Base-by-base conservation (phyloP, 2,113 vertebrate species). In the Catagonus wagneri region DNA sequence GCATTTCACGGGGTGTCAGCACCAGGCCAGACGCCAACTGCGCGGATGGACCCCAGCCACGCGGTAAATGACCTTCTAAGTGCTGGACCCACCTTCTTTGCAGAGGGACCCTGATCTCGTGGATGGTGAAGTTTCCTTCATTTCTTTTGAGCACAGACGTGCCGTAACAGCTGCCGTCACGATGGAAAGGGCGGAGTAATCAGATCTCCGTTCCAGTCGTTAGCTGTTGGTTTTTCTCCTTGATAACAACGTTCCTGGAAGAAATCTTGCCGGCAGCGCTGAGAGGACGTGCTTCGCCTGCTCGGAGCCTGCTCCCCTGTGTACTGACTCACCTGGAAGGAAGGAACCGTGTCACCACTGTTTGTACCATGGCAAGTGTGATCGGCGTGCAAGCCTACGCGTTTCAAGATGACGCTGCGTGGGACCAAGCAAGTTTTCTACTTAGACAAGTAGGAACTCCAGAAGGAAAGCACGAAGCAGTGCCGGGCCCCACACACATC, bases 1-100 rank as follows among this genome's bases (percentile, higher is more conserved):
- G 99, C 97, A 98, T 99, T 99, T 98, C 91, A 98, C 96, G 95
- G 81, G 96, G 97, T 98, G 98, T 95, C 96, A 90, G 97, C 85
- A 96, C 98, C 99, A 98, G 98, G 96, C 98, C 99, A 98, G 98
- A 99, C 98, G 98, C 97, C 98, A 98, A 96, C 96, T 81, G 93
- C 97, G 98, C 97, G 98, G 98, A 98, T 96, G 98, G n/a, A n/a
- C n/a, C n/a, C n/a, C n/a, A n/a, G n/a, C n/a, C n/a, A n/a, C n/a
- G n/a, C n/a, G n/a, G n/a, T n/a, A n/a, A n/a, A n/a, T n/a, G n/a
- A n/a, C n/a, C n/a, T n/a, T n/a, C n/a, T n/a, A n/a, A n/a, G n/a
- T n/a, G 87, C 7, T 27, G 0, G 17, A 1, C 92, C 95, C 66
- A 44, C 25, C 7, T 29, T 95, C 78, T 63, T 93, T 90, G 8